Evolutionary conservation across 2,888 invertebrate genomes (phyloP).

Genomic region (Drosophila bunnanda): DNA sequence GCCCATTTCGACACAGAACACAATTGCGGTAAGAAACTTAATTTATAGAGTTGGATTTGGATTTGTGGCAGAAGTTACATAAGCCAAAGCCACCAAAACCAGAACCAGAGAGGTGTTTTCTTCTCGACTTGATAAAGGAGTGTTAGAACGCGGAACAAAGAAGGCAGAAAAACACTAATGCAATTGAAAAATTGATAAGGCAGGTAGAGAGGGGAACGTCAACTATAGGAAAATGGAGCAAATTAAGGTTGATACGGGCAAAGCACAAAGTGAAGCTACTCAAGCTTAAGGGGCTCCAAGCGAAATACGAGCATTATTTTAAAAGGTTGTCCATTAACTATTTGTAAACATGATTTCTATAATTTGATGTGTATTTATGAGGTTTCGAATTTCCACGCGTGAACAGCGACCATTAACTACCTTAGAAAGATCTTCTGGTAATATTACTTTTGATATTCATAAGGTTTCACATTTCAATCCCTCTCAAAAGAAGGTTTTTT

Average conservation of each 20-base stretch:
- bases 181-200: conserved; percentile 33
- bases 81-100: conserved; percentile 24
- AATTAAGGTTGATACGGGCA: conserved; percentile 7
- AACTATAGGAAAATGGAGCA: conserved; percentile 14
- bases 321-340: conserved; percentile 6
- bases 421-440: neutral
- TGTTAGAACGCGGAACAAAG: conserved; percentile 39
- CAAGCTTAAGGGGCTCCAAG: neutral
- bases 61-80: conserved; percentile 35
- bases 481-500: too few relatives aligned
- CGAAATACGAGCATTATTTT: neutral
- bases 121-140: conserved; percentile 30
- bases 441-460: neutral
- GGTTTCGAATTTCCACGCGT: neutral
- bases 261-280: neutral
- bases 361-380: neutral
- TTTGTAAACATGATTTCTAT: conserved; percentile 5
- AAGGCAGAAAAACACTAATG: conserved; percentile 22
- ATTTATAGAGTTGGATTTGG: conserved; percentile 22
- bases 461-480: neutral
- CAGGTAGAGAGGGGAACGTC: conserved; percentile 23
- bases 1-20: conserved; percentile 44
- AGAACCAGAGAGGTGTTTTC: conserved; percentile 18
- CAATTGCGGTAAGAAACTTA: conserved; percentile 41
- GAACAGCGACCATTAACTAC: neutral